Conservation (phyloP, 2,888 invertebrate genomes). For the Amorpha juglandis region DNA sequence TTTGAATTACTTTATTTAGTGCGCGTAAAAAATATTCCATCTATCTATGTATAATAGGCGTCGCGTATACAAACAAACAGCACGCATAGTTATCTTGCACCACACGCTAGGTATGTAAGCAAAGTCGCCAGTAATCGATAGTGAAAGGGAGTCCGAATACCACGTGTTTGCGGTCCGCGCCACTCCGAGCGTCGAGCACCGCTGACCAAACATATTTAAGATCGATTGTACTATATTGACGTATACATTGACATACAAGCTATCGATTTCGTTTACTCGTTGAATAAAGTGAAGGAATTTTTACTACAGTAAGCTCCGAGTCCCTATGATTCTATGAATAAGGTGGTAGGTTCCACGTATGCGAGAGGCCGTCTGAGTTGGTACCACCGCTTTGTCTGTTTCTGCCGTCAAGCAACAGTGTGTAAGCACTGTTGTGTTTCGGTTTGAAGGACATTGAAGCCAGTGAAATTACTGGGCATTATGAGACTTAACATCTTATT, state of each 20-base stretch:
- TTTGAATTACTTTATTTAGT: too few relatives aligned
- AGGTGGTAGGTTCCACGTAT: too few relatives aligned
- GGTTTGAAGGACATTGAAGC: too few relatives aligned
- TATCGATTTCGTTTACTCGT: slow-evolving; percentile 7
- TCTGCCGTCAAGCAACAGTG: too few relatives aligned
- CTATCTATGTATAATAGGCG: background rate
- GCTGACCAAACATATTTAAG: slow-evolving; percentile 10
- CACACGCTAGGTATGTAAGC: slow-evolving; percentile 6
- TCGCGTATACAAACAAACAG: background rate
- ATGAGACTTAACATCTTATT: too few relatives aligned
- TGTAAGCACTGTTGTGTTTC: too few relatives aligned
- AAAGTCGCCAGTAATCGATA: slow-evolving; percentile 26
- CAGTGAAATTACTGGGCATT: too few relatives aligned
- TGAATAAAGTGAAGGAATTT: background rate
- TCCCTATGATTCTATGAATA: too few relatives aligned
- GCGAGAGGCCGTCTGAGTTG: too few relatives aligned
- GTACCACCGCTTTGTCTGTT: too few relatives aligned
- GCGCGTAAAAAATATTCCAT: background rate
- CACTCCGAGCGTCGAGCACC: background rate
- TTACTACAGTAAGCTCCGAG: too few relatives aligned
- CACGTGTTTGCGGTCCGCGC: slow-evolving; percentile 39
- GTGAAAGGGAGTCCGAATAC: slow-evolving; percentile 56
- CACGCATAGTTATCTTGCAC: background rate
- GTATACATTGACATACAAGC: background rate
- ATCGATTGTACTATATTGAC: background rate